A percentile compares a stretch with the other conserved stretches of the same genome.
Evolutionary conservation across 2,888 invertebrate species (phyloP).

Genomic region (Chouioia cunea): DNA sequence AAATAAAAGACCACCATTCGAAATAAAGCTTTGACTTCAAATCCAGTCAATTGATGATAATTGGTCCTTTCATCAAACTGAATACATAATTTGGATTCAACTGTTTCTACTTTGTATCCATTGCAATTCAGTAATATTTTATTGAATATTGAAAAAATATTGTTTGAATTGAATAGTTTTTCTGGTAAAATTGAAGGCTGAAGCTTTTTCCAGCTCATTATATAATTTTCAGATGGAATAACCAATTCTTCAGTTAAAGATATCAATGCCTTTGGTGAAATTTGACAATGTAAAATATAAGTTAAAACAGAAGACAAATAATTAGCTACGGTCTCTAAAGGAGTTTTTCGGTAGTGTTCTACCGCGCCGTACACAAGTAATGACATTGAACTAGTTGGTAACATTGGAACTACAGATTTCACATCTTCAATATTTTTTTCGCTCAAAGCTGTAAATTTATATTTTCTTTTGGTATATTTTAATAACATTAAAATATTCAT

Average conservation of each 20-base stretch:
- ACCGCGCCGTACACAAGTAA: constrained; percentile 63
- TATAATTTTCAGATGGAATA: constrained; percentile 69
- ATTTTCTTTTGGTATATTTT: background rate
- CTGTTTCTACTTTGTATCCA: constrained; percentile 60
- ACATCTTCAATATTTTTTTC: constrained; percentile 38
- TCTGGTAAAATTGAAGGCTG: constrained; percentile 64
- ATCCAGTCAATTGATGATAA: constrained; percentile 48
- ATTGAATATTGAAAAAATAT: constrained; percentile 67
- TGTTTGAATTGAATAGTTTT: constrained; percentile 61
- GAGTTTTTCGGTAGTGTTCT: constrained; percentile 65
- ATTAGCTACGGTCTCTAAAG: constrained; percentile 43
- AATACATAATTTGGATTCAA: constrained; percentile 61
- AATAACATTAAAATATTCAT: constrained; percentile 3
- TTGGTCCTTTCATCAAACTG: background rate
- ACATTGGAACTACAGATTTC: constrained; percentile 42
- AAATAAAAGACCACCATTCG: constrained; percentile 62
- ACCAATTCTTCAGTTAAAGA: constrained; percentile 69
- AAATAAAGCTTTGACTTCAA: constrained; percentile 51
- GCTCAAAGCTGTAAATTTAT: constrained; percentile 46
- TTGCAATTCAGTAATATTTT: constrained; percentile 67
- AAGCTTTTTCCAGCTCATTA: constrained; percentile 64
- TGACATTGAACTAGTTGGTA: constrained; percentile 56
- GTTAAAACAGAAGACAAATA: constrained; percentile 64
- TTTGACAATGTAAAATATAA: constrained; percentile 76
- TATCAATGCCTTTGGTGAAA: constrained; percentile 70